A percentile compares a stretch with the other conserved stretches of the same genome.
These are phyloP conservation scores for Tachuris rubrigastra DNA, from an alignment of 2,113 vertebrate genomes.

Conservation along the genomic window DNA sequence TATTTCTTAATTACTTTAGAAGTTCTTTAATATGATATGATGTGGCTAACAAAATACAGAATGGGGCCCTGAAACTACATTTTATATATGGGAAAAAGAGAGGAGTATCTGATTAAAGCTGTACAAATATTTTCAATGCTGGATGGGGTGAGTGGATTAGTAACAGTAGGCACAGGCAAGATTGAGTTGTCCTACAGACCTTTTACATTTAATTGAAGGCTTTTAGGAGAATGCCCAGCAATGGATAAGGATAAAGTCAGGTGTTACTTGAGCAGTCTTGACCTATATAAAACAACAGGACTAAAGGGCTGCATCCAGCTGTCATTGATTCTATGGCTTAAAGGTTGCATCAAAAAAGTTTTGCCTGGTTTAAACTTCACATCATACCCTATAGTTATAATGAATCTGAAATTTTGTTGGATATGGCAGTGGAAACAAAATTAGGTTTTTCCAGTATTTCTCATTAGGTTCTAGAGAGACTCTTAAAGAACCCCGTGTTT, in stretches of 20 bases:
- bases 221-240: background rate
- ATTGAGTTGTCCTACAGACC: background rate
- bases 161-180: background rate
- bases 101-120: background rate
- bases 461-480: background rate
- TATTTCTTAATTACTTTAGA: background rate
- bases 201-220: background rate
- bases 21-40: background rate
- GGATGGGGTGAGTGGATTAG: fast-evolving
- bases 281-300: background rate
- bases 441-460: background rate
- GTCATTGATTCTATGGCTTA: background rate
- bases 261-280: background rate
- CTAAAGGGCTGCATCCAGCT: background rate
- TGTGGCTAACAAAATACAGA: background rate
- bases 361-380: background rate
- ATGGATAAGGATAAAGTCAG: background rate
- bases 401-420: background rate
- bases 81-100: background rate
- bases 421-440: background rate
- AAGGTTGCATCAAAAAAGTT: background rate
- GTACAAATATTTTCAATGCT: background rate
- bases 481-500: background rate
- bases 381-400: background rate
- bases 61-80: background rate